Percentiles rank a stretch among this genome's conserved stretches.
Evolutionary conservation across 2,797 vertebrate species (phyloP).

Genomic region (Rhinophrynus dorsalis): DNA sequence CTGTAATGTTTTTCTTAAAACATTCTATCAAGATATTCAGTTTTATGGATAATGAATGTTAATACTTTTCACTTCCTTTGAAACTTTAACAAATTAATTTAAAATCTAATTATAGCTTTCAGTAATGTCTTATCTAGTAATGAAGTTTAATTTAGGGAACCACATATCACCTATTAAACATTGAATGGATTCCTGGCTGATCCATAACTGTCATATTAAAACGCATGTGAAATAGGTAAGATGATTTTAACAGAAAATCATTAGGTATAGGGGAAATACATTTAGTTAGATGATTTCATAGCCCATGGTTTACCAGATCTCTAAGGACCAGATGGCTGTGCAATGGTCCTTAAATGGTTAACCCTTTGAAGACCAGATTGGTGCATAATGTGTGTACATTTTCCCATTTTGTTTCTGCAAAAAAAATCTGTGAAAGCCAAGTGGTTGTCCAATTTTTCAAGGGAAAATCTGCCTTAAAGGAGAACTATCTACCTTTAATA

Average conservation of each 20-base stretch:
- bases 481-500: too few relatives aligned
- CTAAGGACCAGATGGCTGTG: too few relatives aligned
- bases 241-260: conserved; percentile 11
- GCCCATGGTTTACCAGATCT: too few relatives aligned
- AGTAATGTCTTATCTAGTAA: conserved; percentile 39
- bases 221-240: conserved; percentile 28
- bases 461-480: too few relatives aligned
- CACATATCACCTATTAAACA: conserved; percentile 39
- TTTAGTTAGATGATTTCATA: too few relatives aligned
- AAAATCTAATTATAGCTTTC: conserved; percentile 40
- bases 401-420: too few relatives aligned
- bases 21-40: neutral
- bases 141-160: conserved; percentile 36
- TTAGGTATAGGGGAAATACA: too few relatives aligned
- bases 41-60: conserved; percentile 2
- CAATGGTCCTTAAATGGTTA: too few relatives aligned
- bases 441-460: too few relatives aligned
- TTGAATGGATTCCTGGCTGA: conserved; percentile 14
- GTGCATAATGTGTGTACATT: too few relatives aligned
- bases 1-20: neutral
- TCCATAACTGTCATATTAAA: conserved; percentile 32
- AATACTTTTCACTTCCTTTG: conserved; percentile 9
- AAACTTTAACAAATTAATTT: conserved; percentile 43
- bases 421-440: too few relatives aligned
- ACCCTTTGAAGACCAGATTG: too few relatives aligned